Conservation (phyloP, 2,888 invertebrate species). For the Syrphus vitripennis region DNA sequence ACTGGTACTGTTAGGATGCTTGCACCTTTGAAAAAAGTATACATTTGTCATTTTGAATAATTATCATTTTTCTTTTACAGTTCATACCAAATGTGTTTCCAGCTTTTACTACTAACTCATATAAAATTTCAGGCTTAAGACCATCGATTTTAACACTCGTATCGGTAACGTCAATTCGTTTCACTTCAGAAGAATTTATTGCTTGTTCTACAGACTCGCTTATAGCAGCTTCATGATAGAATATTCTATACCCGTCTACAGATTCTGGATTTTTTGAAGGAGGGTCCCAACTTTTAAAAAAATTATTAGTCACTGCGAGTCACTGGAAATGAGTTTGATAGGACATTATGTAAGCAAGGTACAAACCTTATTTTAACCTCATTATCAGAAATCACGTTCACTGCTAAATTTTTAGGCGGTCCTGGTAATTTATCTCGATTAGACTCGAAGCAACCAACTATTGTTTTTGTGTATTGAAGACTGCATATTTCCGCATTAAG, state of each 20-base stretch:
- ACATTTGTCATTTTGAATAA: constrained; percentile 46
- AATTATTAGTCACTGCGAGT: not conserved
- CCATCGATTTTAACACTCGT: constrained; percentile 87
- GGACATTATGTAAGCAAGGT: too few species aligned
- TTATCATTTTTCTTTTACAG: not conserved
- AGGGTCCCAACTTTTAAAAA: constrained; percentile 86
- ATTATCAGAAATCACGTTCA: constrained; percentile 83
- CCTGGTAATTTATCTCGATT: constrained; percentile 90
- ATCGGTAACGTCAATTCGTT: constrained; percentile 88
- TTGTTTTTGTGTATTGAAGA: constrained; percentile 87
- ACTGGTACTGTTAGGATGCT: constrained; percentile 89
- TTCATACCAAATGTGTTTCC: constrained; percentile 87
- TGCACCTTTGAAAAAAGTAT: constrained; percentile 82
- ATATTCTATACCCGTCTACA: constrained; percentile 91
- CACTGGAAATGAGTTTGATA: not conserved
- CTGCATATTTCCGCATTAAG: constrained; percentile 86
- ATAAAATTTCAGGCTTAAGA: constrained; percentile 87
- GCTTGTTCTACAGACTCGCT: constrained; percentile 70
- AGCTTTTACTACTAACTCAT: constrained; percentile 91
- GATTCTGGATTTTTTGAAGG: constrained; percentile 91
- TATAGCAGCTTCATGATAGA: constrained; percentile 87
- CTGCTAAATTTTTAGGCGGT: constrained; percentile 87
- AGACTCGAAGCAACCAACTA: constrained; percentile 91
- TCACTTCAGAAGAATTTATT: constrained; percentile 82
- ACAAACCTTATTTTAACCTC: constrained; percentile 83